Evolutionary conservation across 2,797 vertebrate genomes (phyloP).

Genomic region (Sphaeramia orbicularis): DNA sequence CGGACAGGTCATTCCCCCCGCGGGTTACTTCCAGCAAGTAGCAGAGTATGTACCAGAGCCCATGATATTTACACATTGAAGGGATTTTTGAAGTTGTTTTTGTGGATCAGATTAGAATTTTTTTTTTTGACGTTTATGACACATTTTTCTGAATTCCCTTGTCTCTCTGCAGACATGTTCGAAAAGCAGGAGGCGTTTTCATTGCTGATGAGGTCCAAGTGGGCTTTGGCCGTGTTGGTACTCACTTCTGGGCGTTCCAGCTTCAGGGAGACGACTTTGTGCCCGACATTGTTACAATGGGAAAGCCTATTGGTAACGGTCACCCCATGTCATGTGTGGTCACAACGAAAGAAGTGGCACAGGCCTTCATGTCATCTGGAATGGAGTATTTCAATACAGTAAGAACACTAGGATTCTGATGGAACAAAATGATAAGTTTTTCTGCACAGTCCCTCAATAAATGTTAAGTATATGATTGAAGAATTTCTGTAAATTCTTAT

Average conservation of each 20-base stretch:
- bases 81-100: neutral
- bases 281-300: slow-evolving; percentile 98
- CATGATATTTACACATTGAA: no score
- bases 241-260: slow-evolving; percentile 96
- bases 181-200: slow-evolving; percentile 89
- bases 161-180: slow-evolving; percentile 86
- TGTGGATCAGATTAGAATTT: neutral
- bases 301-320: slow-evolving; percentile 97
- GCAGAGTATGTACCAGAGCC: slow-evolving; percentile 90
- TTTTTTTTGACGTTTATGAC: no score
- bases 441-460: neutral
- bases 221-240: slow-evolving; percentile 95
- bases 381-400: slow-evolving; percentile 99
- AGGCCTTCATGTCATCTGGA: slow-evolving; percentile 90
- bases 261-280: slow-evolving; percentile 93
- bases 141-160: neutral
- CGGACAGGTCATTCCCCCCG: slow-evolving; percentile 96
- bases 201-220: slow-evolving; percentile 98
- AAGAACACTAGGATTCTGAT: slow-evolving; percentile 52
- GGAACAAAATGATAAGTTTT: neutral
- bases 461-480: neutral
- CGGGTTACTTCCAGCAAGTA: slow-evolving; percentile 98
- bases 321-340: slow-evolving; percentile 98
- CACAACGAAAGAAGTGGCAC: slow-evolving; percentile 94
- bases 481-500: neutral